phyloP scores from a whole-genome alignment of 2,888 invertebrate genomes.

The Cantharis rustica region DNA sequence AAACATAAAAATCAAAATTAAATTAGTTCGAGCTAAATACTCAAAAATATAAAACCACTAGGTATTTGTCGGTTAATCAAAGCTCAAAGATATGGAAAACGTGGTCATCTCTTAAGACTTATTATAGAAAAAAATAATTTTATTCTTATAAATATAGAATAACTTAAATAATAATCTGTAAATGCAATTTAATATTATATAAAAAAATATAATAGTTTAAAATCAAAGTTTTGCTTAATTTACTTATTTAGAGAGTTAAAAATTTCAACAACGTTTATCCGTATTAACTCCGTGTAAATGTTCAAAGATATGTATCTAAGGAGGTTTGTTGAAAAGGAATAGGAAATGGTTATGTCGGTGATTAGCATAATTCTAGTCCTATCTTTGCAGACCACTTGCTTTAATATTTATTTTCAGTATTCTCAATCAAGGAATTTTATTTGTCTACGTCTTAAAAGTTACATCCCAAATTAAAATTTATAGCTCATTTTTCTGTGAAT shows the following conservation, averaged over 20 bases:
- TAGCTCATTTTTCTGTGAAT: slow-evolving; percentile 10
- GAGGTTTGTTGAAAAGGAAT: slow-evolving; percentile 30
- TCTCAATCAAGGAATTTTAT: background rate
- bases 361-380: slow-evolving; percentile 29
- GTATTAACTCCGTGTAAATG: slow-evolving; percentile 30
- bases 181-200: background rate
- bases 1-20: too few relatives aligned
- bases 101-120: too few relatives aligned
- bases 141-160: too few relatives aligned
- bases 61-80: too few relatives aligned
- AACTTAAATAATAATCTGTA: too few relatives aligned
- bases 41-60: too few relatives aligned
- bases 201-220: slow-evolving; percentile 17
- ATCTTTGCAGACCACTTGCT: slow-evolving; percentile 31
- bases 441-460: slow-evolving; percentile 12
- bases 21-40: too few relatives aligned
- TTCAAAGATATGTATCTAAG: slow-evolving; percentile 30
- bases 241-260: slow-evolving; percentile 23
- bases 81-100: too few relatives aligned
- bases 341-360: slow-evolving; percentile 32
- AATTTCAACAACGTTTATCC: slow-evolving; percentile 23
- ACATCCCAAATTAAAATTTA: background rate
- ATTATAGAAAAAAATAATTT: too few relatives aligned
- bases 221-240: slow-evolving; percentile 16
- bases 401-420: slow-evolving; percentile 26